Evolutionary conservation across 2,113 vertebrate genomes (phyloP).

Genomic region (Anoplopoma fimbria): DNA sequence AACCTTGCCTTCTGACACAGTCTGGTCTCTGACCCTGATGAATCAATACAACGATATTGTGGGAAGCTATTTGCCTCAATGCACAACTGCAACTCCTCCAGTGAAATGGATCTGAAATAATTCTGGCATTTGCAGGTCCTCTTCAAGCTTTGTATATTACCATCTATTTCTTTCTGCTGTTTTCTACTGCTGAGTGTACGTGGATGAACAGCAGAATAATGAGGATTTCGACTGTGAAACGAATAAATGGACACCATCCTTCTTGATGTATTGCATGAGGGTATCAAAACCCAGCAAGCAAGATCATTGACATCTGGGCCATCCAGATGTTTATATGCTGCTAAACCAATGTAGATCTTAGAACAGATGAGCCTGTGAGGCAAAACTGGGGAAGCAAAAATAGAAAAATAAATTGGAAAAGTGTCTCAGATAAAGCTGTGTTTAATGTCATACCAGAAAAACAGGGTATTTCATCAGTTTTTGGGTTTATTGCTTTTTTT

Average conservation of each 20-base stretch:
- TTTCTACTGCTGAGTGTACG: background rate
- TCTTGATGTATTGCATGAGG: constrained; percentile 25
- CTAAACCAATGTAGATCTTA: constrained; percentile 6
- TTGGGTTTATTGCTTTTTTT: background rate
- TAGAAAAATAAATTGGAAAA: constrained; percentile 22
- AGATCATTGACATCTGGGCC: constrained; percentile 14
- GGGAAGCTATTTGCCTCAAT: constrained; percentile 6
- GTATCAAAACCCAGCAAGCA: constrained; percentile 5
- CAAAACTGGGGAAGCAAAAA: constrained; percentile 18
- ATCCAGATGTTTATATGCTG: constrained; percentile 37
- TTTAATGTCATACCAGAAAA: background rate
- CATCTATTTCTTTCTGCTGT: constrained; percentile 5
- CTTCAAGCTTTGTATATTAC: constrained; percentile 7
- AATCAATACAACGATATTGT: constrained; percentile 32
- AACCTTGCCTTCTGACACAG: constrained; percentile 17
- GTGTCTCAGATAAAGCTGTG: background rate
- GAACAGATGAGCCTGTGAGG: constrained; percentile 8
- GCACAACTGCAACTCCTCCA: constrained; percentile 17
- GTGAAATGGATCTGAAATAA: constrained; percentile 30
- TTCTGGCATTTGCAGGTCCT: background rate
- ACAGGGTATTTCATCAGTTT: background rate
- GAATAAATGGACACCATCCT: constrained; percentile 18
- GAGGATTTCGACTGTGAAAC: constrained; percentile 22
- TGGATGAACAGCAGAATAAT: constrained; percentile 21
- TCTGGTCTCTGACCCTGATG: constrained; percentile 10